Evolutionary conservation across 2,888 invertebrate genomes (phyloP), one percentile per base, ranked within the genome.

Genomic region (Mesorhabditis spiculigera): DNA sequence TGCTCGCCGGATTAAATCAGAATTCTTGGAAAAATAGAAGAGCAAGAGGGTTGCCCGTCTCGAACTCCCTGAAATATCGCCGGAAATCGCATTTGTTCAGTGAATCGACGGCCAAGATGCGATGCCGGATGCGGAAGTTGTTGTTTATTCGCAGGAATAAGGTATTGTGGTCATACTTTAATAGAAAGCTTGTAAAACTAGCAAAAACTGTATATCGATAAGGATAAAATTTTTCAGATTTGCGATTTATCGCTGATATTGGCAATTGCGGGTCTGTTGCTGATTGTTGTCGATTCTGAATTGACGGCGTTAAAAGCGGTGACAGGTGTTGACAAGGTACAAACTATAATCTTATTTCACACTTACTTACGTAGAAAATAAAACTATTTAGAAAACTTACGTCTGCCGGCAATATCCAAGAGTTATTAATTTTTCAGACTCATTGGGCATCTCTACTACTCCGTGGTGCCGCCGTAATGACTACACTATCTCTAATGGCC

Each of bases 241-340:
- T 96, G 96, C 89, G 98, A 98, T 89, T 95, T 97, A 89, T 95
- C 97, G 79, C 91, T 98, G 86, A 94, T 96, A 81, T 95, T 97
- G 92, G 97, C 95, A 85, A 94, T 98, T 93, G 93, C 97, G 89
- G 98, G 98, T 86, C 95, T 98, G 89, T 92, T 94, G 88, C 91
- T 95, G 87, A 96, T 97, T 94, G 94, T 98, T 87, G 92, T 96
- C 89, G 98, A 98, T 90, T 96, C 96, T 89, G 97, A 98, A 90
- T 91, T 97, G 85, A 94, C 94, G 88, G 95, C 95, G 5, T 73
- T 82, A 6, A 69, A 73, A 44, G n/a, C 66, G 4, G 63, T 70
- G n/a, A 73, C 68, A 4, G 58, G 62, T 67, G 65, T 73, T 43
- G 58, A 41, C 28, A 73, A 73, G 73, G 73, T 73, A 13, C 58